A percentile compares a stretch with the other conserved stretches of the same genome.
phyloP scores from a whole-genome alignment of 2,113 vertebrate species.

The Phasianus colchicus region DNA sequence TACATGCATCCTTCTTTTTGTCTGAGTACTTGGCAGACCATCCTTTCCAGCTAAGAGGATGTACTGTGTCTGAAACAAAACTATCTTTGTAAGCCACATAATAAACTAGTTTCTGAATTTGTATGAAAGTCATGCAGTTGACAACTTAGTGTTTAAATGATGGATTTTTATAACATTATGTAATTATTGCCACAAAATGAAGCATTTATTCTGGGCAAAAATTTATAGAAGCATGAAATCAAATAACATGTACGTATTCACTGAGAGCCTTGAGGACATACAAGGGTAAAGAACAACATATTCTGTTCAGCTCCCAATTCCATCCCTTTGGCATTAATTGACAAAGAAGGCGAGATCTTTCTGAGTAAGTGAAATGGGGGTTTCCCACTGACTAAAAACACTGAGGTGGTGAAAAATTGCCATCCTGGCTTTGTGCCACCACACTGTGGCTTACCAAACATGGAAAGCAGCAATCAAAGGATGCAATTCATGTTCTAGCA shows the following conservation, averaged over 20 bases:
- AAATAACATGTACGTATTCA: not conserved
- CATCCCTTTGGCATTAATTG: not conserved
- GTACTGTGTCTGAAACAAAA: slow-evolving; percentile 35
- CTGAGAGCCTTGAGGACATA: not conserved
- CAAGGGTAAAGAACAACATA: not conserved
- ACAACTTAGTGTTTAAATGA: slow-evolving; percentile 9
- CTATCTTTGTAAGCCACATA: not conserved
- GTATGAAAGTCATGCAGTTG: not conserved
- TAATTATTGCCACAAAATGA: slow-evolving; percentile 9
- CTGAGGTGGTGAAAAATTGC: not conserved
- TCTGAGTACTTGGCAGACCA: slow-evolving; percentile 41
- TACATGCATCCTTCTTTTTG: slow-evolving; percentile 23
- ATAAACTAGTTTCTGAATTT: slow-evolving; percentile 2
- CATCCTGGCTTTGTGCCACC: not conserved
- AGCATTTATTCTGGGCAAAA: not conserved
- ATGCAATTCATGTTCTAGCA: not conserved
- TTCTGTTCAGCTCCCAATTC: not conserved
- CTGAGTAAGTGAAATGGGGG: not conserved
- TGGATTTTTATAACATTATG: not conserved
- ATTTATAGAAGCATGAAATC: not conserved
- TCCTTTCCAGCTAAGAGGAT: slow-evolving; percentile 25
- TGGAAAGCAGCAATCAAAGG: not conserved
- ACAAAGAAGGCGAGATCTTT: not conserved
- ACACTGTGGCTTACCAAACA: fast-evolving
- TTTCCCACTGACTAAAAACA: slow-evolving; percentile 29